Base-by-base conservation (phyloP, 2,797 vertebrate species). In the Orestias chungarensis region DNA sequence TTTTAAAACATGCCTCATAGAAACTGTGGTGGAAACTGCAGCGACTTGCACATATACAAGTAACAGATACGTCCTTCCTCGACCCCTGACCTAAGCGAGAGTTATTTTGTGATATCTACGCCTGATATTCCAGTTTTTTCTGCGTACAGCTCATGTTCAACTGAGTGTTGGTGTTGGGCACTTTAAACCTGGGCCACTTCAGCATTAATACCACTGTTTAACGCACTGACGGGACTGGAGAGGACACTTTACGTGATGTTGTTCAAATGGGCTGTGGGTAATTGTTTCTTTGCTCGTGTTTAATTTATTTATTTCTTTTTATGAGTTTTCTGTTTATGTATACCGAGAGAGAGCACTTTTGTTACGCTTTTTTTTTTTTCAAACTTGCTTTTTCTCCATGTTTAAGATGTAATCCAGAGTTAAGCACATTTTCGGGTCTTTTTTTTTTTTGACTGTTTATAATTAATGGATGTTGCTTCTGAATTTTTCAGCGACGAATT, bases 281-380 rank as follows among this genome's bases (percentile, higher is more conserved):
- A 43, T 40, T 25, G 65, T 78, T 9, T 68, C 61, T 68, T 40
- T 72, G 68, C 20, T 46, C n/a, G n/a, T 64, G 25, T 76, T 71
- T 76, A 55, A n/a, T n/a, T n/a, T 74, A 73, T 49, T 82, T 61
- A 35, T 70, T 74, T 70, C n/a, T n/a, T n/a, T n/a, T n/a, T n/a
- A n/a, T n/a, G n/a, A n/a, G n/a, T n/a, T n/a, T n/a, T n/a, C n/a
- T n/a, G n/a, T n/a, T n/a, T n/a, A n/a, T n/a, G n/a, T n/a, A n/a
- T n/a, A n/a, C n/a, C n/a, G 27, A 65, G 46, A 79, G 50, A 71
- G 61, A 69, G 79, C 65, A 87, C 86, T 82, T 90, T 86, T 38
- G 47, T n/a, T n/a, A n/a, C n/a, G n/a, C n/a, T n/a, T n/a, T n/a
- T n/a, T n/a, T n/a, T n/a, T n/a, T n/a, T 70, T 69, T 57, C 9